Evolutionary conservation across 2,113 vertebrate species (phyloP).

Genomic region (Sorex fumeus): DNA sequence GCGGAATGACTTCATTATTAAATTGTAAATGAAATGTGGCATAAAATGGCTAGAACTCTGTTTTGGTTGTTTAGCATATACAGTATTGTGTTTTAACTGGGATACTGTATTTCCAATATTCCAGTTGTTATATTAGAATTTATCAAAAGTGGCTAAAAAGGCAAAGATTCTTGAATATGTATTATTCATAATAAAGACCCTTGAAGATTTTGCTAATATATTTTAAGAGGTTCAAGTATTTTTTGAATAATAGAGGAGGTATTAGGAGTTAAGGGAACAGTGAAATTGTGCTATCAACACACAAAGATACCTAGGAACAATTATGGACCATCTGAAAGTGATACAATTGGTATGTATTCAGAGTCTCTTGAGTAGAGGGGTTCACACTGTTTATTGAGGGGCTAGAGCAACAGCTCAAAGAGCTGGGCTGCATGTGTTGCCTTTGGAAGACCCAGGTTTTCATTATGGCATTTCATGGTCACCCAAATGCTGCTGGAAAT

Average conservation of each 20-base stretch:
- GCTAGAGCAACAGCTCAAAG: too few relatives aligned
- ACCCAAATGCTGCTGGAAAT: too few relatives aligned
- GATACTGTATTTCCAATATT: neutral
- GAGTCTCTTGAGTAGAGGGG: neutral
- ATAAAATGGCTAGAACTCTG: conserved; percentile 18
- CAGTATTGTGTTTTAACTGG: neutral
- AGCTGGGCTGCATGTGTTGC: too few relatives aligned
- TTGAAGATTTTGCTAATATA: neutral
- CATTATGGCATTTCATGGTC: too few relatives aligned
- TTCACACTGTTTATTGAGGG: conserved; percentile 20
- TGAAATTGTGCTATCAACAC: neutral
- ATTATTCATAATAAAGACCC: conserved; percentile 23
- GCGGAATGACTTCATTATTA: conserved; percentile 34
- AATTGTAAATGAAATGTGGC: conserved; percentile 29
- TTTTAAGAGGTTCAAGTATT: too few relatives aligned
- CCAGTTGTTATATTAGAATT: conserved; percentile 4
- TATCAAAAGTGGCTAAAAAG: neutral
- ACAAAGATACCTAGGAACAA: neutral
- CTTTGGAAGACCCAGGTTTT: neutral
- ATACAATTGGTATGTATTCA: neutral
- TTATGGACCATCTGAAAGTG: neutral
- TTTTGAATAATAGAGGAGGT: too few relatives aligned
- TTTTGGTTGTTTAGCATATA: neutral
- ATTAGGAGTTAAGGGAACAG: too few relatives aligned
- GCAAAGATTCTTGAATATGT: neutral